Evolutionary conservation across 1,140 invertebrate genomes (phyloP), one percentile per base, ranked within the genome.

Genomic region (Rhizoglyphus robini): DNA sequence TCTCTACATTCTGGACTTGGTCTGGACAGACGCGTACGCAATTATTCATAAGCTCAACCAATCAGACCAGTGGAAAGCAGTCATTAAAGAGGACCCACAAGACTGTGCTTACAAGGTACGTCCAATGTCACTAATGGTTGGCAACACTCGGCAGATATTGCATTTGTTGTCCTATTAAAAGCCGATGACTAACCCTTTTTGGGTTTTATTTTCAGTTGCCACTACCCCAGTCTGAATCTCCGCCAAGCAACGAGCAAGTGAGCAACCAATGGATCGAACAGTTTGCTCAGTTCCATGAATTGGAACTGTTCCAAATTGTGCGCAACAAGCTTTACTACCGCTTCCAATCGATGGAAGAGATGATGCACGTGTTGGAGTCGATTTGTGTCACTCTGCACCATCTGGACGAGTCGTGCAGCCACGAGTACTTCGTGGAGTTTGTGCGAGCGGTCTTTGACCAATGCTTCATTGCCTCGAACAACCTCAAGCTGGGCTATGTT

Each of bases 301-400:
- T 54, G 51, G 51, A 54, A 32, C 20, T 54, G 15, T 54, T 27
- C 23, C 51, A 54, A 54, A 54, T 54, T 27, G 51, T 54, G 15
- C 51, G 51, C 8, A 54, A 54, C 51, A 54, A 54, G 20, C 20
- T 54, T 8, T 27, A 8, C 51, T 54, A 54, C 20, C 51, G 51
- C 20, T 54, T 54, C 20, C 23, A 54, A 32, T 54, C 51, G 31
- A 25, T 54, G 51, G 51, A 54, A 32, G 51, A 54, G 8, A 54
- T 54, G 51, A 25, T 54, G 51, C 51, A 54, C 51, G 20, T 54
- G 8, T 23, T 54, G 8, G 51, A 54, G 20, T 54, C 51, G 51
- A 15, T 54, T 32, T 54, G 51, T 23, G 20, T 32, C 51, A 54
- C 51, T 5, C 23, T 8, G 20, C 51, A 5, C 8, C 20, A 54